phyloP scores from a whole-genome alignment of 2,113 vertebrate genomes.

The Hassar affinis region DNA sequence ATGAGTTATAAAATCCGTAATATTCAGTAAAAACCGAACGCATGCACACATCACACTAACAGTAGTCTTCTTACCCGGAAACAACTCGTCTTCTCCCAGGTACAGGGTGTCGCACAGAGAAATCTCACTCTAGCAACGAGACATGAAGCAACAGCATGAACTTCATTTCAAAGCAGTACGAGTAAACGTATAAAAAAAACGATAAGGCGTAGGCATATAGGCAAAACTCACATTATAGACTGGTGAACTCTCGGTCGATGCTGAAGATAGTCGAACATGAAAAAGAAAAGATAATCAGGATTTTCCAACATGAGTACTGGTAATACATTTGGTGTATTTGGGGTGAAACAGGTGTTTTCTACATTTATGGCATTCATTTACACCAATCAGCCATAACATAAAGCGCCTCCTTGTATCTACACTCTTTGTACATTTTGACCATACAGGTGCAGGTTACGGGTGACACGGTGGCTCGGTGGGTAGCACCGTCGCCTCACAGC shows the following conservation, averaged over 20 bases:
- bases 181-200: neutral
- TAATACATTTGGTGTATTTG: too few species aligned
- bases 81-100: constrained; percentile 31
- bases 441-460: too few species aligned
- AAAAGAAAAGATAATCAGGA: neutral
- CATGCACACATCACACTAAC: neutral
- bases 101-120: constrained; percentile 10
- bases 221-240: constrained; percentile 36
- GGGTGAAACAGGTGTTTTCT: too few species aligned
- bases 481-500: too few species aligned
- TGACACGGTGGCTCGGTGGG: too few species aligned
- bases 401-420: too few species aligned
- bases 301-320: neutral
- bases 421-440: too few species aligned
- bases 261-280: neutral
- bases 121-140: constrained; percentile 40
- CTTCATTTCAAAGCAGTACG: neutral
- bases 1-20: neutral
- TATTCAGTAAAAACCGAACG: neutral
- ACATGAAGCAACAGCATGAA: neutral
- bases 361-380: too few species aligned
- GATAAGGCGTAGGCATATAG: neutral
- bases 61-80: constrained; percentile 45
- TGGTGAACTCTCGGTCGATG: constrained; percentile 15
- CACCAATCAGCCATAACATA: too few species aligned